These are phyloP conservation scores for Laupala kohalensis DNA, from an alignment of 1,140 invertebrate species.

Conservation along the genomic window DNA sequence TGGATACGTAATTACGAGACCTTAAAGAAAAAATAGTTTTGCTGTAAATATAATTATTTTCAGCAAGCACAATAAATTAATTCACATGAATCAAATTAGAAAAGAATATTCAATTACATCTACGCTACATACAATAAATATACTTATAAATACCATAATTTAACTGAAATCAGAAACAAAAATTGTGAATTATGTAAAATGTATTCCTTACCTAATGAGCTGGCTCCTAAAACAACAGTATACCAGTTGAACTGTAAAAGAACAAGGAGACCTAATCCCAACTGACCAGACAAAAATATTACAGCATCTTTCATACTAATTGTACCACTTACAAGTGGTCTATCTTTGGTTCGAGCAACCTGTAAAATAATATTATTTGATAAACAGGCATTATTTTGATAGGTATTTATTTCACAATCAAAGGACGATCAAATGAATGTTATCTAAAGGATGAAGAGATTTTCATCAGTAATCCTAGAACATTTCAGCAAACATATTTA, in stretches of 20 bases:
- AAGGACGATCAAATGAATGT: too few species aligned
- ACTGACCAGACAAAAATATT: slow-evolving; percentile 66
- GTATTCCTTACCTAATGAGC: slow-evolving; percentile 50
- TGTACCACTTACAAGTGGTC: slow-evolving; percentile 73
- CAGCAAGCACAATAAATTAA: background rate
- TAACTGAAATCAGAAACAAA: background rate
- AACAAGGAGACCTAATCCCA: slow-evolving; percentile 64
- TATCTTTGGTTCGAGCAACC: slow-evolving; percentile 70
- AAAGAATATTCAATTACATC: background rate
- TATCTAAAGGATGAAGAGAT: too few species aligned
- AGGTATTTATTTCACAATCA: too few species aligned
- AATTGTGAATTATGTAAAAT: background rate
- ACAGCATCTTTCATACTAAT: slow-evolving; percentile 60
- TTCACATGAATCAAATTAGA: background rate
- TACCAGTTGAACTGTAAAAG: slow-evolving; percentile 86
- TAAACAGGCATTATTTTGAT: background rate
- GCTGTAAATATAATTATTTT: slow-evolving; percentile 1
- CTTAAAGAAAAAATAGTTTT: slow-evolving; percentile 27
- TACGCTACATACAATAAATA: background rate
- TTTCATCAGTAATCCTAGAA: too few species aligned
- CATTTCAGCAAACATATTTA: too few species aligned
- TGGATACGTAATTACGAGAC: slow-evolving; percentile 80
- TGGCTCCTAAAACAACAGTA: slow-evolving; percentile 70
- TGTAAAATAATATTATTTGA: slow-evolving; percentile 22
- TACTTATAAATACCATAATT: background rate